Conservation (phyloP, 2,797 vertebrate species). For the Anisognathus igniventris region DNA sequence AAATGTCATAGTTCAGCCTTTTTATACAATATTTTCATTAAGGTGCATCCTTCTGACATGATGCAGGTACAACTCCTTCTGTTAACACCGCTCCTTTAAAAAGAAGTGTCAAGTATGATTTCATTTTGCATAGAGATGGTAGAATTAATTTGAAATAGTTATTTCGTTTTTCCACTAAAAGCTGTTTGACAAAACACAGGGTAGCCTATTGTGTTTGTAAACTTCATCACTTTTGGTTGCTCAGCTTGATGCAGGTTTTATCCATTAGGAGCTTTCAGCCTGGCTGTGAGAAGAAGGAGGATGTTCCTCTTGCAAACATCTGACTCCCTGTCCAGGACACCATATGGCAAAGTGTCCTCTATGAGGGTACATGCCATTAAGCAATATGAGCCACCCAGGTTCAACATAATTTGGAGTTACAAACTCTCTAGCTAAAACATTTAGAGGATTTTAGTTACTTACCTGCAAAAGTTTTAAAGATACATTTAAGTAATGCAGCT, state of each 20-base stretch:
- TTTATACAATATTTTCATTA: not conserved
- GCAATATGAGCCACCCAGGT: not conserved
- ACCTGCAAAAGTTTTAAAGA: not conserved
- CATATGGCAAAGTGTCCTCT: rapidly evolving
- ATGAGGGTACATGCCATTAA: not conserved
- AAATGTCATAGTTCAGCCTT: not conserved
- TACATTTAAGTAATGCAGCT: not conserved
- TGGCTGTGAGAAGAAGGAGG: not conserved
- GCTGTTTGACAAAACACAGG: not conserved
- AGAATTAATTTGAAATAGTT: not conserved
- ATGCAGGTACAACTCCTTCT: not conserved
- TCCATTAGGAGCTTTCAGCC: not conserved
- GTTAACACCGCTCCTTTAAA: not conserved
- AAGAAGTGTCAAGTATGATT: not conserved
- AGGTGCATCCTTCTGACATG: not conserved
- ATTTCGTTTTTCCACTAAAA: not conserved
- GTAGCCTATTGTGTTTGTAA: not conserved
- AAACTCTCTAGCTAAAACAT: not conserved
- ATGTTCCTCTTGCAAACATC: not conserved
- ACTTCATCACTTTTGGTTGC: not conserved
- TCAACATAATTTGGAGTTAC: not conserved
- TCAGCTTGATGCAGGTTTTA: not conserved
- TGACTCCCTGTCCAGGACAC: not conserved
- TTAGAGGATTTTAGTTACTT: not conserved
- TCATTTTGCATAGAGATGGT: not conserved